A percentile compares a stretch with the other conserved stretches of the same genome.
phyloP scores from a whole-genome alignment of 2,888 invertebrate genomes.

The Ophion ellenae region DNA sequence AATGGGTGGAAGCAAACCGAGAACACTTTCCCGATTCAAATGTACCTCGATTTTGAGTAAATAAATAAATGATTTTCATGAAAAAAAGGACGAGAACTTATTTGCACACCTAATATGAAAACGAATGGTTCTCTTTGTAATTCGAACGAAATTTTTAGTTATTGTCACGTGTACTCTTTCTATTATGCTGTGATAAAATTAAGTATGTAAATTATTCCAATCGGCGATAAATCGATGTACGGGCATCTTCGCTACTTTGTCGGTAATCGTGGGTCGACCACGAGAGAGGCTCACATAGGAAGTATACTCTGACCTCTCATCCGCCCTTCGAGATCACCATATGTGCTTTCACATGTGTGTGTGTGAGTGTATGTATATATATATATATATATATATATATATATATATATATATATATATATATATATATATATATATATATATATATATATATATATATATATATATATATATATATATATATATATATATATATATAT shows the following conservation, averaged over 20 bases:
- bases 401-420: neutral
- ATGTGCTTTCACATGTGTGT: conserved; percentile 66
- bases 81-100: too few relatives aligned
- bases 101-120: too few relatives aligned
- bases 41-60: too few relatives aligned
- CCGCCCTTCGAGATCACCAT: conserved; percentile 77
- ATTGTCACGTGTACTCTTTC: neutral
- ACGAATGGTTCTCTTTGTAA: neutral
- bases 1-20: too few relatives aligned
- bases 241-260: conserved; percentile 3
- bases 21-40: too few relatives aligned
- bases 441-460: neutral
- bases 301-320: conserved; percentile 82
- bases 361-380: neutral
- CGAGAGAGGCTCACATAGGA: conserved; percentile 76
- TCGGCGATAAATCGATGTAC: conserved; percentile 3
- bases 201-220: neutral
- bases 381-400: neutral
- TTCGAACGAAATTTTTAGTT: neutral
- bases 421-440: neutral
- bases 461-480: neutral
- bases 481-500: neutral
- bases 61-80: too few relatives aligned
- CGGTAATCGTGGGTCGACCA: conserved; percentile 23
- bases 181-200: neutral